Evolutionary conservation across 2,888 invertebrate genomes (phyloP), one percentile per base, ranked within the genome.

Genomic region (Amphipoea oculea): DNA sequence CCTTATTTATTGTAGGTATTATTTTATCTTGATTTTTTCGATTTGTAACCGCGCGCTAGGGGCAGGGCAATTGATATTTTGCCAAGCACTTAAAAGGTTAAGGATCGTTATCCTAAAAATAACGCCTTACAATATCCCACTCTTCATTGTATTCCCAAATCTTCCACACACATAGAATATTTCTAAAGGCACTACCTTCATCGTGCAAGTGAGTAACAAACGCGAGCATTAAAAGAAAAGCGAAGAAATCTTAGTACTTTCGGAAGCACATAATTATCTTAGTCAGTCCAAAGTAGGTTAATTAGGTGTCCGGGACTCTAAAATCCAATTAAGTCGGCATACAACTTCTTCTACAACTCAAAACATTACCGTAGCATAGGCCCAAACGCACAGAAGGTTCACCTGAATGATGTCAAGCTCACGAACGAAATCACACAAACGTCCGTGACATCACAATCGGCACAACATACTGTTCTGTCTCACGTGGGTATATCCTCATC

Each of bases 281-380:
- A 57, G 70, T 12, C 42, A 80, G 73, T 73, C 4, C 12, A 40
- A 78, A 66, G 68, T 81, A 84, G 84, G 82, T 84, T 84, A 86
- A 86, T 84, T 82, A 86, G 82, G 40, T 63, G 66, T 76, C 78
- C 86, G 81, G 81, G 68, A 86, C 74, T 84, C 78, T 69, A 77
- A 86, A 86, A 84, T 86, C 86, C 76, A 86, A 86, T 86, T 84
- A 86, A 73, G 73, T 77, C 12, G 23, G 73, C 67, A 76, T 71
- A 84, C 57, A 75, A 84, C 76, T 84, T 78, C 83, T 80, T 78
- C 72, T 66, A 36, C 76, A 82, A 67, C 76, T 77, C 72, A 62
- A 71, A 78, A 66, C 74, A 42, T 4, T 36, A 36, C 17, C 62
- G 70, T 12, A 42, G 20, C 40, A 36, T 42, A 12, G 12, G 20